Base-by-base conservation (phyloP, 2,113 vertebrate species). In the Percopsis transmontana region DNA sequence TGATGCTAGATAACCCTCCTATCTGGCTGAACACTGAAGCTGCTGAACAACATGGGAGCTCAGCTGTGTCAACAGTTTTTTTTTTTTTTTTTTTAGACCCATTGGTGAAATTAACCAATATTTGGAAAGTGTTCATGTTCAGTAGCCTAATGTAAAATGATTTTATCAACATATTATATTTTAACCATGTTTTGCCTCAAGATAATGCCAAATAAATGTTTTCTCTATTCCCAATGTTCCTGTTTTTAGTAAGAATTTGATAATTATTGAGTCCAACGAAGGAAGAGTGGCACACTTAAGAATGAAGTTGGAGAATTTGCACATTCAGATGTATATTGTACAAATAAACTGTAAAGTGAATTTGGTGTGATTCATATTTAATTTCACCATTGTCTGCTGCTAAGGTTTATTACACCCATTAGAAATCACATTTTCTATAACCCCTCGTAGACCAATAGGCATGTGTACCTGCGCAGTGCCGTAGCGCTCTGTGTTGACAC, bases 171-270 rank as follows among this genome's bases (percentile, higher is more conserved):
- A 23, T 14, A 33, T 15, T 55, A 23, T 27, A 38, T 74, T 83
- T 45, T 72, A 64, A 44, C 55, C 13, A 7, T 54, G 23, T 71
- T 79, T 70, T 75, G 54, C 53, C 58, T 41, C 15, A 19, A 16
- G 5, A 5, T 41, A 1, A 6, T 60, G 33, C 70, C 1, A 62
- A 87, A 83, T 80, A 83, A 85, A 87, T 62, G 42, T 66, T 62
- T 79, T 68, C 20, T 39, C 2, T 24, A 4, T 39, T 3, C 24
- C 0, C 8, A 2, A 0, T 16, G 51, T 20, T 1, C 16, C 41
- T 20, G 10, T 5, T 15, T 48, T 48, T 19, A 15, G 15, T 48
- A 16, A 45, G 15, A 45, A 13, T 14, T 16, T 16, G 45, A n/a
- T 14, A 48, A 48, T 44, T 44, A 1, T 33, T 33, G 5, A 33